Percentiles rank a stretch among this genome's conserved stretches.
These are phyloP conservation scores for Odontamblyopus rebecca DNA, from an alignment of 2,797 vertebrate species.

Conservation along the genomic window DNA sequence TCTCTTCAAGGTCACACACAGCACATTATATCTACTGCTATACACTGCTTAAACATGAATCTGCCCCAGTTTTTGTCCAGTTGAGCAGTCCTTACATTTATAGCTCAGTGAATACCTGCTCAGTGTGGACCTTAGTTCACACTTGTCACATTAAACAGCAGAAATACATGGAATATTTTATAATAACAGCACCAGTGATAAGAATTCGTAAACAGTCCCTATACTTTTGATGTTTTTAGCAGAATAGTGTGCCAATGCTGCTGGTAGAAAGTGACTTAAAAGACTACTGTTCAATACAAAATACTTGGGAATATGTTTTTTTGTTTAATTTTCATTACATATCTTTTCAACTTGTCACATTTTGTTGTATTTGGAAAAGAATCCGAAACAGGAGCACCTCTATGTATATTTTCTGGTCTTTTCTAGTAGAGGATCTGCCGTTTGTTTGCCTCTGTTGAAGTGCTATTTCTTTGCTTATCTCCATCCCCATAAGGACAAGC, in stretches of 20 bases:
- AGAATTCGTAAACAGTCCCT: not conserved
- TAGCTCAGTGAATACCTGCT: constrained; percentile 1
- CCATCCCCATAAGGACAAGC: too few relatives aligned
- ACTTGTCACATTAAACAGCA: not conserved
- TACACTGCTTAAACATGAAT: constrained; percentile 1
- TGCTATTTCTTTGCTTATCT: too few relatives aligned
- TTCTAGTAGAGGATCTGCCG: too few relatives aligned
- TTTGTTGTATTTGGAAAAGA: not conserved
- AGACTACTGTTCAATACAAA: not conserved
- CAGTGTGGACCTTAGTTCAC: constrained; percentile 3
- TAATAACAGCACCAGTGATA: too few relatives aligned
- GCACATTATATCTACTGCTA: constrained; percentile 12
- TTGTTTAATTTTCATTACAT: not conserved
- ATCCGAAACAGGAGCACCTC: not conserved
- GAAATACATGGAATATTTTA: not conserved
- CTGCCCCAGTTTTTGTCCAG: constrained; percentile 15
- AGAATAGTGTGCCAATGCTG: not conserved
- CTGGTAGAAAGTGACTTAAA: not conserved
- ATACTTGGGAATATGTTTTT: not conserved
- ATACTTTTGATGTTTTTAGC: not conserved
- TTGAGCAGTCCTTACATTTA: constrained; percentile 1
- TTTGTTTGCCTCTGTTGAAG: too few relatives aligned
- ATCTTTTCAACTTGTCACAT: too few relatives aligned
- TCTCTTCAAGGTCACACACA: constrained; percentile 13
- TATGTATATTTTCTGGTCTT: too few relatives aligned